phyloP scores from a whole-genome alignment of 2,113 vertebrate genomes.

The Erinaceus europaeus region DNA sequence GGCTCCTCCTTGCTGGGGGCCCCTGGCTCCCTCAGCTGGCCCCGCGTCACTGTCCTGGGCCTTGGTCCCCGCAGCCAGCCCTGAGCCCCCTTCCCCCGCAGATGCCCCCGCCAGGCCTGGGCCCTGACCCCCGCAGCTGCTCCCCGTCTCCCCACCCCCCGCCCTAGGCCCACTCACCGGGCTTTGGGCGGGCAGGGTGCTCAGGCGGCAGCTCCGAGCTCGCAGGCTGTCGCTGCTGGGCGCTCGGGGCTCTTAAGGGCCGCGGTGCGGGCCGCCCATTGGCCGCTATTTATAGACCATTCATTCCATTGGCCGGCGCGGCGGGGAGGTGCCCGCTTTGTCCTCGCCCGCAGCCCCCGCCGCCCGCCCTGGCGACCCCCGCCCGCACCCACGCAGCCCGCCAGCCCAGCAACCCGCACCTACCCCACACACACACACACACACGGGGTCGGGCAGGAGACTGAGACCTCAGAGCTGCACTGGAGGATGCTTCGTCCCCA shows the following conservation, averaged over 20 bases:
- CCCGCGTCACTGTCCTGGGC: neutral
- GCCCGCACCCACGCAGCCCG: fast-evolving
- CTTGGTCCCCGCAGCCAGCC: neutral
- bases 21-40: neutral
- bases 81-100: neutral
- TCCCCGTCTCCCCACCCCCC: neutral
- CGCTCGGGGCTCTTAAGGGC: constrained; percentile 85
- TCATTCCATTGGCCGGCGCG: constrained; percentile 86
- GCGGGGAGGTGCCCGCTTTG: constrained; percentile 42
- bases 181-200: neutral
- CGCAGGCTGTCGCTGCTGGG: neutral
- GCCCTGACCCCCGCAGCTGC: neutral
- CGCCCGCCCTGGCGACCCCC: neutral
- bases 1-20: too few relatives aligned
- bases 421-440: fast-evolving
- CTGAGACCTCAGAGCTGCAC: neutral
- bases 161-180: constrained; percentile 39
- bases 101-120: neutral
- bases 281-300: constrained; percentile 90
- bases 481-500: too few relatives aligned
- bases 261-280: constrained; percentile 79
- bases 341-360: fast-evolving
- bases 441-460: too few relatives aligned
- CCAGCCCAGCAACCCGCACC: fast-evolving
- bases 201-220: neutral